Conservation (phyloP, 2,113 vertebrate species). For the Megaptera novaeangliae region DNA sequence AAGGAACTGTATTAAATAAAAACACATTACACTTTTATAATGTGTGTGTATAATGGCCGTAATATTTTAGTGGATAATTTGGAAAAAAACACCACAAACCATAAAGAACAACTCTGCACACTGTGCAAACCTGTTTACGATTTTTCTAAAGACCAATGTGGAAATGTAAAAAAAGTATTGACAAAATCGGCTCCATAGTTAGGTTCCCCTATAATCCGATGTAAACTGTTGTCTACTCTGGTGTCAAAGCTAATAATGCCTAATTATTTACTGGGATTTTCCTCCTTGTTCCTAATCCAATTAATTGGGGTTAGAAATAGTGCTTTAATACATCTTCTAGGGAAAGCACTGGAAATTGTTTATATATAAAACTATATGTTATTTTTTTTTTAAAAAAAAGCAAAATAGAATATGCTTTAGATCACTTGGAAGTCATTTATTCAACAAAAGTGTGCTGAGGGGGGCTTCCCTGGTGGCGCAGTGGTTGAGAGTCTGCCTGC, state of each 20-base stretch:
- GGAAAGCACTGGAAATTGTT: not conserved
- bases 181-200: not conserved
- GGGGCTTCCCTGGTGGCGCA: no score
- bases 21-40: not conserved
- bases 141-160: not conserved
- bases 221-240: not conserved
- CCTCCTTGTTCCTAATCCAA: not conserved
- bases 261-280: not conserved
- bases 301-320: not conserved
- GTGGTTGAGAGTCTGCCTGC: no score
- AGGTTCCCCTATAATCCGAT: not conserved
- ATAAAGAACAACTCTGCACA: not conserved
- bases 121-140: not conserved
- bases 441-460: not conserved
- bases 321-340: not conserved
- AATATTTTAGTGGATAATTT: constrained; percentile 33
- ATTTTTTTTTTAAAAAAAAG: not conserved
- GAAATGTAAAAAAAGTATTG: not conserved
- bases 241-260: not conserved
- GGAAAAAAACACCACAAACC: not conserved
- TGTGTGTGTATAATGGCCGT: not conserved
- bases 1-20: not conserved
- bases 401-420: not conserved
- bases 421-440: constrained; percentile 22
- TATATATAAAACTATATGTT: not conserved